Conservation (phyloP, 2,888 invertebrate genomes). For the Margaritifera margaritifera region DNA sequence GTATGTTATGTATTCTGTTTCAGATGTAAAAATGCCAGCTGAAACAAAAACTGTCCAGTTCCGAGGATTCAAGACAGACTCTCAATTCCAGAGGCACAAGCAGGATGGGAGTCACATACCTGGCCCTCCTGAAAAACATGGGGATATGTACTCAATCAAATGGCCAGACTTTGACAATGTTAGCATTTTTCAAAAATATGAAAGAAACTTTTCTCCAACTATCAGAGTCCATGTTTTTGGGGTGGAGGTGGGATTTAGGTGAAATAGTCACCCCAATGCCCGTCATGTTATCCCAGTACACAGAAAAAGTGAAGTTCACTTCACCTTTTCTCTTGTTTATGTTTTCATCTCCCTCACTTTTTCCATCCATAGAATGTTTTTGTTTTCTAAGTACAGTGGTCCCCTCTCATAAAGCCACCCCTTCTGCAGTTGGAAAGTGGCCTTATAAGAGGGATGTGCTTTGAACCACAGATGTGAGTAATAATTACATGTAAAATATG, state of each 20-base stretch:
- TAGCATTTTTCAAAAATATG: constrained; percentile 19
- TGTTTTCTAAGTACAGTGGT: too few species aligned
- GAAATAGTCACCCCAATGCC: neutral
- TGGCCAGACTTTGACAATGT: constrained; percentile 60
- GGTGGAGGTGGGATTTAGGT: neutral
- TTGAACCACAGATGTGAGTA: too few species aligned
- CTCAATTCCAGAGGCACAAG: neutral
- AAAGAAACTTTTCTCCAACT: neutral
- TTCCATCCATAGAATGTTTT: too few species aligned
- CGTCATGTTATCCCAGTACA: neutral
- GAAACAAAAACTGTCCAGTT: constrained; percentile 13
- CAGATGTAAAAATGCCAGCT: constrained; percentile 8
- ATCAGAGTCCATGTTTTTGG: neutral
- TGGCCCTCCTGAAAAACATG: constrained; percentile 38
- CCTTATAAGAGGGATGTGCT: too few species aligned
- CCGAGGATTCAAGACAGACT: constrained; percentile 12
- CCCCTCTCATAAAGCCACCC: too few species aligned
- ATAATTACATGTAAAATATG: too few species aligned
- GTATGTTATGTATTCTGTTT: neutral
- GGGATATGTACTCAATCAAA: constrained; percentile 54
- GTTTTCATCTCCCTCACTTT: too few species aligned
- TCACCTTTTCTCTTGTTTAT: too few species aligned
- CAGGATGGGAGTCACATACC: neutral
- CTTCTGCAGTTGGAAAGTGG: too few species aligned
- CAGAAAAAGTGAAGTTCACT: too few species aligned